A percentile compares a stretch with the other conserved stretches of the same genome.
Evolutionary conservation across 2,113 vertebrate genomes (phyloP).

Genomic region (Bombycilla garrulus): DNA sequence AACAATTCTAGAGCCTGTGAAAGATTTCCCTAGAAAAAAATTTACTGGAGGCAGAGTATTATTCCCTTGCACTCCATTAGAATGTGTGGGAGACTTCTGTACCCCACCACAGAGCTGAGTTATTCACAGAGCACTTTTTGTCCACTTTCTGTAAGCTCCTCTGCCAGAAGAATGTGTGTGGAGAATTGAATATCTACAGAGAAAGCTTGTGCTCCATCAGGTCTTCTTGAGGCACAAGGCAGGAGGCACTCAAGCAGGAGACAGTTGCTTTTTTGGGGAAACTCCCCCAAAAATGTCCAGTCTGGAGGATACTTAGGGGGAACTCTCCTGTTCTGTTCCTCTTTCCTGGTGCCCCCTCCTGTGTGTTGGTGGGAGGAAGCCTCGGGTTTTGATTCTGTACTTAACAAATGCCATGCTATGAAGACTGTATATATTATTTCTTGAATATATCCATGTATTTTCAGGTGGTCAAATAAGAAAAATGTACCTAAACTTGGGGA

Average conservation of each 20-base stretch:
- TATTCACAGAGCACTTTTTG: background rate
- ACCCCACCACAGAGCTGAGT: background rate
- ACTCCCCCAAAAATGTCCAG: background rate
- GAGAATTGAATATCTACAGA: background rate
- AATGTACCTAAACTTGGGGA: constrained; percentile 87
- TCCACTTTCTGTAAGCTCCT: background rate
- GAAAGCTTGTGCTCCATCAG: background rate
- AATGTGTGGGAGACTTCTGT: background rate
- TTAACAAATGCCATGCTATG: background rate
- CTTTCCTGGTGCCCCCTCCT: background rate
- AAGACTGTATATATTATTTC: background rate
- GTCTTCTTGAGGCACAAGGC: background rate
- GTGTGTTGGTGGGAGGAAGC: background rate
- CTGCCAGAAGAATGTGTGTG: background rate
- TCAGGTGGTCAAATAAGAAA: constrained; percentile 93
- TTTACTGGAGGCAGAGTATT: background rate
- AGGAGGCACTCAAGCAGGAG: background rate
- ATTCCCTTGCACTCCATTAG: background rate
- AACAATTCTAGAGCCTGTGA: background rate
- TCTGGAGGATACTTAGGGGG: background rate
- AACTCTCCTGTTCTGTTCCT: background rate
- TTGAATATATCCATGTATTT: background rate
- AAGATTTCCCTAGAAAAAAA: background rate
- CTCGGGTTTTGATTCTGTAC: background rate
- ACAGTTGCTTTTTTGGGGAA: background rate